These are phyloP conservation scores for Liodrosophila aerea DNA, from an alignment of 2,888 invertebrate species.

Conservation along the genomic window DNA sequence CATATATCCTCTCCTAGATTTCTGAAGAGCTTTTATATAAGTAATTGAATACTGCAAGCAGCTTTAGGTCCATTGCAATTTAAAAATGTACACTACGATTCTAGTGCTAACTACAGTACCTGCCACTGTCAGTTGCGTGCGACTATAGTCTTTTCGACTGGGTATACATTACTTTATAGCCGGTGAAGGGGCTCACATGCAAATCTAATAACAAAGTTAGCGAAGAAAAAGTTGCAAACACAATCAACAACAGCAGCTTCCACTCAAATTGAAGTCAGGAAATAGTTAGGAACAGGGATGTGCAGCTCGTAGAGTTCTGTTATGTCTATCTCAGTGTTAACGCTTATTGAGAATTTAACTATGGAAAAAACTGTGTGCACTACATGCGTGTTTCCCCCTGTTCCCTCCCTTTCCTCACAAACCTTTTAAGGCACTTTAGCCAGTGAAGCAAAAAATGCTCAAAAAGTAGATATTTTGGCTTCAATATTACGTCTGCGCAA, in stretches of 20 bases:
- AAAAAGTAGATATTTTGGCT: constrained; percentile 19
- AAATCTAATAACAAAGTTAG: constrained; percentile 69
- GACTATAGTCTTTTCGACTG: constrained; percentile 9
- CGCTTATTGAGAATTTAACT: constrained; percentile 41
- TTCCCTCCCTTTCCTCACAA: not conserved
- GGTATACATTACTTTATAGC: too few relatives aligned
- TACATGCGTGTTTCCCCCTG: constrained; percentile 1
- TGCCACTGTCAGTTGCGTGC: too few relatives aligned
- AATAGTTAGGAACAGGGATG: not conserved
- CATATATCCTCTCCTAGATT: too few relatives aligned
- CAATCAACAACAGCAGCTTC: constrained; percentile 36
- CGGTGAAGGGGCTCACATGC: constrained; percentile 25
- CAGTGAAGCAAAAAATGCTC: too few relatives aligned
- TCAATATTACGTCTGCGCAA: constrained; percentile 39
- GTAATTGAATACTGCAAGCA: too few relatives aligned
- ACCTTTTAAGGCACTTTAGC: constrained; percentile 9
- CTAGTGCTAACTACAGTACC: too few relatives aligned
- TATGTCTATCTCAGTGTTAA: constrained; percentile 20
- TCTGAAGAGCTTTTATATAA: too few relatives aligned
- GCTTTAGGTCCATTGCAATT: too few relatives aligned
- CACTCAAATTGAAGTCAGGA: constrained; percentile 34
- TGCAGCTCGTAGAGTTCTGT: not conserved
- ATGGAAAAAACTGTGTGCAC: constrained; percentile 3
- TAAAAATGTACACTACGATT: too few relatives aligned
- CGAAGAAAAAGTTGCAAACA: constrained; percentile 53